phyloP scores from a whole-genome alignment of 2,888 invertebrate species.

The Pseudoips prasinana region DNA sequence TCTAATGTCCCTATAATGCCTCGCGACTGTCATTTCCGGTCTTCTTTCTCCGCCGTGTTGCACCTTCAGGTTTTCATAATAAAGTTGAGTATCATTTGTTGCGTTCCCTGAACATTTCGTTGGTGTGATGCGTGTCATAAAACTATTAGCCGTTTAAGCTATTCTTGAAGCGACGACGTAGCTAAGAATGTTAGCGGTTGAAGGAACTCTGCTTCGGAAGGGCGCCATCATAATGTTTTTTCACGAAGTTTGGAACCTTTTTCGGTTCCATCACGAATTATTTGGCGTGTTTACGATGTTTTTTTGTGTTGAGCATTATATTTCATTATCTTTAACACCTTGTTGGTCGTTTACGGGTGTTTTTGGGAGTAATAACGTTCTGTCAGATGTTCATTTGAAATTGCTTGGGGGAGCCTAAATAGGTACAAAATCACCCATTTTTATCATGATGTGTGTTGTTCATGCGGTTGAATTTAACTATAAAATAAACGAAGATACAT shows the following conservation, averaged over 20 bases:
- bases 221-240: conserved; percentile 61
- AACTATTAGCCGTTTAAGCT: conserved; percentile 81
- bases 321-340: conserved; percentile 76
- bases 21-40: conserved; percentile 70
- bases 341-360: conserved; percentile 48
- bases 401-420: conserved; percentile 13
- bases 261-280: conserved; percentile 70
- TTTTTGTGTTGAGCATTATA: conserved; percentile 61
- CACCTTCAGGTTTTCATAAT: conserved; percentile 40
- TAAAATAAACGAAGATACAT: no score
- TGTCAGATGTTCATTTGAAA: conserved; percentile 28
- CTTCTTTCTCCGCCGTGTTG: conserved; percentile 24
- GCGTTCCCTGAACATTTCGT: conserved; percentile 37
- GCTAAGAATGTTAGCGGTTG: conserved; percentile 57
- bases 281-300: conserved; percentile 60
- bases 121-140: conserved; percentile 78
- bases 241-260: conserved; percentile 57
- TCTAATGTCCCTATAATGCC: conserved; percentile 71
- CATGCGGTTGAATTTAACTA: not conserved
- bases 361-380: conserved; percentile 27
- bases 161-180: conserved; percentile 71
- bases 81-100: conserved; percentile 46
- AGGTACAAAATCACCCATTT: not conserved
- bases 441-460: not conserved
- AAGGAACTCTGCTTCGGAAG: conserved; percentile 59